phyloP scores from a whole-genome alignment of 2,888 invertebrate species.

The Eulithis testata region DNA sequence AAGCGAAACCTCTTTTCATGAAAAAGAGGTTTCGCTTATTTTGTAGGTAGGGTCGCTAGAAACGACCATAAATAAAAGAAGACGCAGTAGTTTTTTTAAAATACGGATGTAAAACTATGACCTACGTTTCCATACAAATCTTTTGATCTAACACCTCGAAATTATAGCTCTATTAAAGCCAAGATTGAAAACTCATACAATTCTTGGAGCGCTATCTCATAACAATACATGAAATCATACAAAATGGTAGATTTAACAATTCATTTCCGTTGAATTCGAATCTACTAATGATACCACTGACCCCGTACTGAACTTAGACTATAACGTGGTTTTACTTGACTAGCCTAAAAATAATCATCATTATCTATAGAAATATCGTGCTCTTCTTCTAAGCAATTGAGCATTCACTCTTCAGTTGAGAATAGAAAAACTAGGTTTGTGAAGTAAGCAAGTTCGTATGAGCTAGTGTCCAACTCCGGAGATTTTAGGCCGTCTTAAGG shows the following conservation, averaged over 20 bases:
- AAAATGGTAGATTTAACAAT: conserved; percentile 54
- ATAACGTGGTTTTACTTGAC: conserved; percentile 14
- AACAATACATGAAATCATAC: conserved; percentile 46
- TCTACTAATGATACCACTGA: conserved; percentile 41
- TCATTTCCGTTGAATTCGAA: conserved; percentile 54
- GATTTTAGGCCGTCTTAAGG: too few relatives aligned
- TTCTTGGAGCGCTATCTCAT: conserved; percentile 27
- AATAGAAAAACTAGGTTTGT: too few relatives aligned
- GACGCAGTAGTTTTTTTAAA: too few relatives aligned
- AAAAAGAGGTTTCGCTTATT: too few relatives aligned
- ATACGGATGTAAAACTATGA: neutral
- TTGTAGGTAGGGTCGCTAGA: too few relatives aligned
- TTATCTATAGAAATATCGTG: too few relatives aligned
- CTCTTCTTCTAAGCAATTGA: too few relatives aligned
- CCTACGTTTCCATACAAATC: conserved; percentile 14
- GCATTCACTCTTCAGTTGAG: too few relatives aligned
- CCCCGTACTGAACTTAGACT: conserved; percentile 34
- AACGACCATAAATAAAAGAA: too few relatives aligned
- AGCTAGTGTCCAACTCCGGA: too few relatives aligned
- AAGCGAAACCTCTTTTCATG: too few relatives aligned
- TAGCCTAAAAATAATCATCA: neutral
- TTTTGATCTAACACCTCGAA: conserved; percentile 20
- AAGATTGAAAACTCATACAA: conserved; percentile 28
- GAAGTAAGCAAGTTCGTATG: too few relatives aligned
- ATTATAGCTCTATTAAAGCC: conserved; percentile 25